These are phyloP conservation scores for Stichodactyla helianthus DNA, from an alignment of 64 coral and sea anemone species.

Conservation along the genomic window DNA sequence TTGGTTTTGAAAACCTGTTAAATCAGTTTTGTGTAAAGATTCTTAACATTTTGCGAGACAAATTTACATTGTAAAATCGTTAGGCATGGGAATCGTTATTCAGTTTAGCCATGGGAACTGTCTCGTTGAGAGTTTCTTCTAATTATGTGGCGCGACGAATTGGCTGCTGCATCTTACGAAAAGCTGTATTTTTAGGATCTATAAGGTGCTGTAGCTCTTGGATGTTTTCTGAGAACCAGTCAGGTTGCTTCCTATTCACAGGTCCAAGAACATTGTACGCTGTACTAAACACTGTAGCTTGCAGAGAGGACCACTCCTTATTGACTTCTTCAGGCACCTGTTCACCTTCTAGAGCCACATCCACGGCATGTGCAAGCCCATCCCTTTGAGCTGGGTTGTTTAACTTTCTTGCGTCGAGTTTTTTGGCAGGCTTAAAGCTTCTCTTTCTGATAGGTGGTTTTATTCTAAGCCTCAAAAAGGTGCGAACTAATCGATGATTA, in stretches of 20 bases:
- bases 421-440: not conserved
- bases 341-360: not conserved
- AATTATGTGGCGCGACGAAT: too few relatives aligned
- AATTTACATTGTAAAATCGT: too few relatives aligned
- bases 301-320: not conserved
- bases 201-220: slow-evolving; percentile 19
- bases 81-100: too few relatives aligned
- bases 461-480: not conserved
- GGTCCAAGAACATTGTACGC: not conserved
- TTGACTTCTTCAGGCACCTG: not conserved
- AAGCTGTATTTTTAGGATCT: slow-evolving; percentile 1
- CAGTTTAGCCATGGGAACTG: too few relatives aligned
- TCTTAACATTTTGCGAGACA: too few relatives aligned
- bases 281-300: not conserved
- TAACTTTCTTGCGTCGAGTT: slow-evolving; percentile 3
- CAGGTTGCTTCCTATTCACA: slow-evolving; percentile 9
- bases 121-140: too few relatives aligned
- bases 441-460: not conserved
- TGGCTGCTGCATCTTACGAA: too few relatives aligned
- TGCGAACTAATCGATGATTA: slow-evolving; percentile 2
- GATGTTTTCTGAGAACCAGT: slow-evolving; percentile 44
- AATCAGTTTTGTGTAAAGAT: too few relatives aligned
- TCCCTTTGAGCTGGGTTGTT: not conserved
- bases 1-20: too few relatives aligned
- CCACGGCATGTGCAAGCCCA: not conserved